Evolutionary conservation across 2,113 vertebrate genomes (phyloP), one percentile per base, ranked within the genome.

Genomic region (Hippocampus zosterae): DNA sequence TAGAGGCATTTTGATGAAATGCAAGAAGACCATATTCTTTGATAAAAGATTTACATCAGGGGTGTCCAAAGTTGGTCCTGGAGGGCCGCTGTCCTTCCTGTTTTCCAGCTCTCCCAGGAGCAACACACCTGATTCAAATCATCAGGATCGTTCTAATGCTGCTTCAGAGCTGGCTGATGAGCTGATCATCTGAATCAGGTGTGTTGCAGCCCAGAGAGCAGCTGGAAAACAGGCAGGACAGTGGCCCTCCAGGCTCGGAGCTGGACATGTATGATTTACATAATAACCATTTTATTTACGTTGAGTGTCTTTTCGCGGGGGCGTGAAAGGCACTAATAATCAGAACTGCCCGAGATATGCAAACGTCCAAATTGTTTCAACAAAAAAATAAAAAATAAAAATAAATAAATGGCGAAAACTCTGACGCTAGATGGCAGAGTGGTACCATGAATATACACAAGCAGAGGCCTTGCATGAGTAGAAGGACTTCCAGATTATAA

Each of bases 381-480:
- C 52, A 55, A 55, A 23, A 55, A 13, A 37, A 37, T 6, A 37
- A 37, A 37, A n/a, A n/a, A n/a, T n/a, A n/a, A n/a, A n/a, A n/a
- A n/a, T n/a, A n/a, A n/a, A n/a, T 6, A 37, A 37, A 37, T 37
- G 33, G 33, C 6, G 33, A 37, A 37, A 11, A n/a, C 59, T 2
- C 25, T 10, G 40, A 53, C 88, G 83, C 80, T 86, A 88, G 88
- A 84, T 88, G 87, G 85, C 4, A 83, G 3, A 48, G 40, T 78
- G 73, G 78, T 37, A 77, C 71, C 72, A 83, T 44, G 15, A 70
- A 82, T 85, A 40, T 7, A 61, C n/a, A 40, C 46, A 0, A n/a
- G 19, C 23, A 3, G 0, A 16, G 37, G 2, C 6, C 0, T 1
- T 11, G 2, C 5, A 48, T 23, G 55, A 65, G 8, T 27, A 41